A percentile compares a stretch with the other conserved stretches of the same genome.
Conservation (phyloP, 1,140 invertebrate genomes). For the Sycobia sp. region DNA sequence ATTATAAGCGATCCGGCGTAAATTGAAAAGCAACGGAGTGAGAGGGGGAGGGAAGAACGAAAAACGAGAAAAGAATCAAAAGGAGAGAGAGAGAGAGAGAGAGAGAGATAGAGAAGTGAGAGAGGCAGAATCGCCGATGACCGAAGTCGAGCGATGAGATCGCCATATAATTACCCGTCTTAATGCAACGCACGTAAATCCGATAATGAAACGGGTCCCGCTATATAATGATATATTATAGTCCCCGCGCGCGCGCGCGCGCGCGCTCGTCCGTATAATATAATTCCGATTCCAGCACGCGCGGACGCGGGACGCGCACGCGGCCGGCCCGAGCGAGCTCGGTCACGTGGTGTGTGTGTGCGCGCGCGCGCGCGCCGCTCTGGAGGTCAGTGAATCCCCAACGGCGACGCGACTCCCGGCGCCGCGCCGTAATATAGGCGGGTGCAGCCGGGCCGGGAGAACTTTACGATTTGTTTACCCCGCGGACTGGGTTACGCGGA, state of each 20-base stretch:
- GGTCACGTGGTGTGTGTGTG: not conserved
- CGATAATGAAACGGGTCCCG: constrained; percentile 29
- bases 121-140: constrained; percentile 5
- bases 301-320: no score
- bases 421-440: no score
- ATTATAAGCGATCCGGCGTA: no score
- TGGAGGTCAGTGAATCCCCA: constrained; percentile 58
- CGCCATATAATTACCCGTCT: constrained; percentile 22
- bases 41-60: no score
- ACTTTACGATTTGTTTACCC: constrained; percentile 64
- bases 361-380: constrained; percentile 41
- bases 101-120: constrained; percentile 2
- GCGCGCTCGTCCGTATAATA: no score
- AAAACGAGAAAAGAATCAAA: not conserved
- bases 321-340: no score
- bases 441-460: no score
- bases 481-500: constrained; percentile 56
- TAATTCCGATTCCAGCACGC: not conserved
- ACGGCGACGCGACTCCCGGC: no score
- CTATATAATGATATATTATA: no score
- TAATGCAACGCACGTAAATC: constrained; percentile 33
- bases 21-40: no score
- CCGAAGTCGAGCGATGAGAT: constrained; percentile 19
- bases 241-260: no score
- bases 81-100: not conserved